phyloP scores from a whole-genome alignment of 2,888 invertebrate genomes.

The Ophion ventricosus region DNA sequence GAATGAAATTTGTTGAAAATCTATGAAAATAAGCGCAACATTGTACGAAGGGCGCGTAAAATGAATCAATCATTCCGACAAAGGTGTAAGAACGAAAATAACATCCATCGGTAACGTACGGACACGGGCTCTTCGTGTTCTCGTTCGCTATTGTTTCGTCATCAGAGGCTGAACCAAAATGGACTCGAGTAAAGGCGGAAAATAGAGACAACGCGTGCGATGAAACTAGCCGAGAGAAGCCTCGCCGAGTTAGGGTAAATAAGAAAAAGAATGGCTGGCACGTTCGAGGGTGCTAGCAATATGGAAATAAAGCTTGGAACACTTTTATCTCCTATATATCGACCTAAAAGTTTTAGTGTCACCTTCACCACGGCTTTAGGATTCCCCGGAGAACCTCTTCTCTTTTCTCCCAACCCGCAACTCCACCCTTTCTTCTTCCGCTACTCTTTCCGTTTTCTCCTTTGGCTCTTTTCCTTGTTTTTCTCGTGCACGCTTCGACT shows the following conservation, averaged over 20 bases:
- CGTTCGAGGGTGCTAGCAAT: slow-evolving; percentile 72
- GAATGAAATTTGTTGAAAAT: too few species aligned
- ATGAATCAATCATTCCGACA: too few species aligned
- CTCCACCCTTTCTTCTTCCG: slow-evolving; percentile 59
- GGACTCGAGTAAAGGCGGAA: slow-evolving; percentile 10
- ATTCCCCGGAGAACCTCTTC: slow-evolving; percentile 71
- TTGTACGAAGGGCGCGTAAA: too few species aligned
- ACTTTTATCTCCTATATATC: slow-evolving; percentile 53
- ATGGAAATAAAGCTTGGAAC: slow-evolving; percentile 80
- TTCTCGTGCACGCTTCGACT: slow-evolving; percentile 32
- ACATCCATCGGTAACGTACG: too few species aligned
- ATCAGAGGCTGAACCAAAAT: background rate
- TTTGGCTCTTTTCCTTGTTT: slow-evolving; percentile 50
- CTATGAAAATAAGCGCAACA: too few species aligned
- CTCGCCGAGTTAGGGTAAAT: slow-evolving; percentile 34
- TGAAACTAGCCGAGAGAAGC: slow-evolving; percentile 63
- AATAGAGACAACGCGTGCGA: slow-evolving; percentile 20
- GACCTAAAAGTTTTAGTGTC: slow-evolving; percentile 80
- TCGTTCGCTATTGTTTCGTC: slow-evolving; percentile 39
- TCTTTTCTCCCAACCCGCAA: slow-evolving; percentile 61
- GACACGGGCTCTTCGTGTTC: too few species aligned
- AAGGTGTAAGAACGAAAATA: too few species aligned
- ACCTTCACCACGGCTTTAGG: slow-evolving; percentile 74
- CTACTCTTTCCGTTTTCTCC: slow-evolving; percentile 9
- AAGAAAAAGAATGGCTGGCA: slow-evolving; percentile 45